Base-by-base conservation (phyloP, 2,113 vertebrate species). In the Amphiprion percula region DNA sequence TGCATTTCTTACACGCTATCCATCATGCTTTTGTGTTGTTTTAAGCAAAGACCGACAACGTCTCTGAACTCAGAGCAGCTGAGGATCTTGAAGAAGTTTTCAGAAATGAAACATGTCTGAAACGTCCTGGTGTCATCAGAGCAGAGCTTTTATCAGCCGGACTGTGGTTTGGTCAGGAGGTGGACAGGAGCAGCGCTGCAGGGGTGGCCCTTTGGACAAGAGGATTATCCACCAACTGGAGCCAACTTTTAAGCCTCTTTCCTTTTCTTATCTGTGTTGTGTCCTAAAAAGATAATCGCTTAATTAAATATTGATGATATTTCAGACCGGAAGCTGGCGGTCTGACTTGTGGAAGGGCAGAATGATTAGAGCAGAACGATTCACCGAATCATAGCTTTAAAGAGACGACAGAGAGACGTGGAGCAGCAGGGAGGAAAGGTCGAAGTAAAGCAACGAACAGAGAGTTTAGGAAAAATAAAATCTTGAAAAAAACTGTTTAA, bases 271-370 rank as follows among this genome's bases (percentile, higher is more conserved):
- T 88, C 89, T 70, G 53, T 53, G 58, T 80, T 86, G 84, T 92
- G 77, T 85, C 86, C 89, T 77, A 79, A 80, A 88, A 89, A 87
- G 83, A 87, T 91, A 92, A 91, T 87, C 82, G 64, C 75, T 84
- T 88, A 79, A 92, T 91, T 90, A 91, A 94, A 94, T 90, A 92
- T 91, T 92, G 88, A 90, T 92, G 79, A 91, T 88, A 90, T 92
- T 90, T 91, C 80, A 79, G 68, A 89, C 63, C 44, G 60, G 80
- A 88, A 79, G 76, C 78, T 61, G 82, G 77, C 79, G 82, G 78
- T 83, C 79, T 26, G 39, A 62, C 71, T 69, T 77, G 68, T 85
- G 14, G 81, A 77, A 77, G 71, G 79, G 66, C 72, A 62, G 68
- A 68, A 37, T 52, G 81, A 83, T 82, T 79, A 72, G 60, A 60